Evolutionary conservation across 2,113 vertebrate genomes (phyloP).

Genomic region (Perca flavescens): DNA sequence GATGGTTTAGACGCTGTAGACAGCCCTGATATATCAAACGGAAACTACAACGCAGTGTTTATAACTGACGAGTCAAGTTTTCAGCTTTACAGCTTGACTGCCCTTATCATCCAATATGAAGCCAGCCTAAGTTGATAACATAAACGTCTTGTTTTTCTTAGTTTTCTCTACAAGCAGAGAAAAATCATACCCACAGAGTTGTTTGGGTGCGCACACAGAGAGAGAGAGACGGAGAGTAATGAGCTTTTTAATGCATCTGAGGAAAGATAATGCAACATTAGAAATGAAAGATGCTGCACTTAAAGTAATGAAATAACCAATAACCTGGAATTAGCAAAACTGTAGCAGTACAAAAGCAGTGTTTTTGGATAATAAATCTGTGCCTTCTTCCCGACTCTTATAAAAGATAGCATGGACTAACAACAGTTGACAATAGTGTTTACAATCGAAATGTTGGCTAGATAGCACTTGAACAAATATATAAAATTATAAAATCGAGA

Average conservation of each 20-base stretch:
- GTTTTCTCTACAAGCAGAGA: slow-evolving; percentile 14
- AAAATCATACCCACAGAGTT: slow-evolving; percentile 25
- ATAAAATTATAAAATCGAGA: background rate
- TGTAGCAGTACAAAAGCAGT: slow-evolving; percentile 20
- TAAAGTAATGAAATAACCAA: slow-evolving; percentile 56
- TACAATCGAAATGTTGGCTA: background rate
- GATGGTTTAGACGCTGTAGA: background rate
- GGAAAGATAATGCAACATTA: slow-evolving; percentile 50
- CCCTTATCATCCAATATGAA: background rate
- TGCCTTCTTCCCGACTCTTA: background rate
- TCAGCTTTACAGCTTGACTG: background rate
- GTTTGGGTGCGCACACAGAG: slow-evolving; percentile 4
- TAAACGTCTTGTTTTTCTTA: slow-evolving; percentile 20
- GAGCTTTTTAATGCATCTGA: slow-evolving; percentile 62
- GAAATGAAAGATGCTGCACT: slow-evolving; percentile 54
- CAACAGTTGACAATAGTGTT: slow-evolving; percentile 13
- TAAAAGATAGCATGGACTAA: slow-evolving; percentile 16
- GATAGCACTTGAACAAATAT: background rate
- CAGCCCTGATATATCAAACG: background rate
- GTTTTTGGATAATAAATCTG: slow-evolving; percentile 47
- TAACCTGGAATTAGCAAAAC: slow-evolving; percentile 48
- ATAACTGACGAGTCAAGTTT: background rate
- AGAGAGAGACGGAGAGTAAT: slow-evolving; percentile 25
- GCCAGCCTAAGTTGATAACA: slow-evolving; percentile 12
- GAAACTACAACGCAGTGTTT: background rate